Percentiles rank a stretch among this genome's conserved stretches.
Evolutionary conservation across 35 echinoderm and acorn worm species (phyloP).

Genomic region (Heliocidaris tuberculata): DNA sequence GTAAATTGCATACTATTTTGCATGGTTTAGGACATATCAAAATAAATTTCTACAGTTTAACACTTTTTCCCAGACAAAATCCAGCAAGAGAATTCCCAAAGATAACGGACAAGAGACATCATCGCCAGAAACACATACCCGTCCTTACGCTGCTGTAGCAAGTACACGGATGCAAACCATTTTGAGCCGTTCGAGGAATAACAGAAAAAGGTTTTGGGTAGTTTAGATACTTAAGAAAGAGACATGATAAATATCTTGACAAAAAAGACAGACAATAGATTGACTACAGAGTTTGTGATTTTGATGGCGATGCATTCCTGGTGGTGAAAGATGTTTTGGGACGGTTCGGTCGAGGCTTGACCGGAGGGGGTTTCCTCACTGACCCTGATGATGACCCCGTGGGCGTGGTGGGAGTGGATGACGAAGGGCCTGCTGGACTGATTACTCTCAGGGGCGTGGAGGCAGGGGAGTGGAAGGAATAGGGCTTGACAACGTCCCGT

Average conservation of each 20-base stretch:
- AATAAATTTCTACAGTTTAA: no score
- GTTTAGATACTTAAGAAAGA: background rate
- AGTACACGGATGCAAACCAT: background rate
- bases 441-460: background rate
- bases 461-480: constrained; percentile 23
- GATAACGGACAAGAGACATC: background rate
- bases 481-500: constrained; percentile 35
- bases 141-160: no score
- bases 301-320: background rate
- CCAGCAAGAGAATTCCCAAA: background rate
- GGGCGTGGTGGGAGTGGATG: constrained; percentile 25
- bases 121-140: no score
- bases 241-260: background rate
- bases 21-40: no score
- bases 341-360: constrained; percentile 48
- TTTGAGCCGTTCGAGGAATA: background rate
- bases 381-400: background rate
- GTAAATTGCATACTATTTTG: no score
- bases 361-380: constrained; percentile 22
- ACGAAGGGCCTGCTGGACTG: background rate
- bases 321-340: constrained; percentile 51
- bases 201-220: background rate
- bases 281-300: constrained; percentile 30
- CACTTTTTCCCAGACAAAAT: background rate
- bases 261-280: background rate